These are phyloP conservation scores for Malacoraja senta DNA, from an alignment of 2,797 vertebrate genomes.

Conservation along the genomic window DNA sequence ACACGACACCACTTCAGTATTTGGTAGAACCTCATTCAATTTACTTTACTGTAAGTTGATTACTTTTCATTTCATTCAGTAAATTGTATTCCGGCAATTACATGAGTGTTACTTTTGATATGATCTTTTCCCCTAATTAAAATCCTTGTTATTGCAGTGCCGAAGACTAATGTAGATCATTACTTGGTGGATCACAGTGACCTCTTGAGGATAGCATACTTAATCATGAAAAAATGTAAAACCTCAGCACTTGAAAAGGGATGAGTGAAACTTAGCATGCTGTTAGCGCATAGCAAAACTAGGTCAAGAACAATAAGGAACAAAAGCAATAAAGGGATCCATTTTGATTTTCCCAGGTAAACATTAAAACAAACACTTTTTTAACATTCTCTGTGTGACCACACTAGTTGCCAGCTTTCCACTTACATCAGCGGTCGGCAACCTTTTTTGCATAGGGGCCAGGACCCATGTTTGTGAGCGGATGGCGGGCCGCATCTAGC, in stretches of 20 bases:
- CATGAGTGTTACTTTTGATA: constrained; percentile 46
- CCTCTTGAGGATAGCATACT: constrained; percentile 45
- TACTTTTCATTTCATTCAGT: constrained; percentile 52
- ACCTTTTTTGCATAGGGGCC: too few species aligned
- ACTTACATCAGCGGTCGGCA: background rate
- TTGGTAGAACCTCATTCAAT: constrained; percentile 41
- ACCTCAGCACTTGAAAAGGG: background rate
- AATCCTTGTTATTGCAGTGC: constrained; percentile 49
- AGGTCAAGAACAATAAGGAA: background rate
- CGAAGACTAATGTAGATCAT: constrained; percentile 50
- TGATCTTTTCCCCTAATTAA: constrained; percentile 53
- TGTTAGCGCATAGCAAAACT: background rate
- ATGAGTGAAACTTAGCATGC: background rate
- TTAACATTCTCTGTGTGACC: too few species aligned
- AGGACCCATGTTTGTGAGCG: too few species aligned
- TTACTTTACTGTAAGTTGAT: constrained; percentile 52
- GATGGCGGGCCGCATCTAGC: too few species aligned
- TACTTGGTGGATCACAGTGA: constrained; percentile 48
- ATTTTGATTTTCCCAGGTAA: background rate
- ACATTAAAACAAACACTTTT: too few species aligned
- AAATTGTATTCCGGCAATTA: constrained; percentile 52
- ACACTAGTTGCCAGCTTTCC: background rate
- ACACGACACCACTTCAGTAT: constrained; percentile 44
- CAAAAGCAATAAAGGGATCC: background rate
- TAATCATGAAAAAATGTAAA: constrained; percentile 40